Evolutionary conservation across 2,888 invertebrate genomes (phyloP).

Genomic region (Malthinus seriepunctatus): DNA sequence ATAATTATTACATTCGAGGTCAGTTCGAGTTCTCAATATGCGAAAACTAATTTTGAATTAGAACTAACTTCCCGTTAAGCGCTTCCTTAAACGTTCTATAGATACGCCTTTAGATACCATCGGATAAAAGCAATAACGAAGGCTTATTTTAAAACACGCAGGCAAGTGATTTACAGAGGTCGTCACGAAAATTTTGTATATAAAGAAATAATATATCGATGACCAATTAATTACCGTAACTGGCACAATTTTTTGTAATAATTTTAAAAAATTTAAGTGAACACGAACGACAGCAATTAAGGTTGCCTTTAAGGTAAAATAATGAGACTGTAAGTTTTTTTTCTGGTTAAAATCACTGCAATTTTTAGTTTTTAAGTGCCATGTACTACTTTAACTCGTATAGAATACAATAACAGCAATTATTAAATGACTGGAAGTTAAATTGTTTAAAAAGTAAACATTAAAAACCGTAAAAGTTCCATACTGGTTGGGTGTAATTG

Average conservation of each 20-base stretch:
- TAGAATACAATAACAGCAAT: too few relatives aligned
- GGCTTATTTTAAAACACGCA: slow-evolving; percentile 13
- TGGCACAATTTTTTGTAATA: neutral
- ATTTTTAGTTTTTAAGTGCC: too few relatives aligned
- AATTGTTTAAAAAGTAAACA: too few relatives aligned
- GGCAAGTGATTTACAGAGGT: slow-evolving; percentile 10
- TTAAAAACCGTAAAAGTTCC: too few relatives aligned
- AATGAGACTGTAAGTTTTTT: too few relatives aligned
- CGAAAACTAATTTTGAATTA: slow-evolving; percentile 4
- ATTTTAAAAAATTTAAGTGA: neutral
- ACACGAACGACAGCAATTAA: slow-evolving; percentile 3
- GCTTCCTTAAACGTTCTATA: slow-evolving; percentile 14
- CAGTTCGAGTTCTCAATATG: slow-evolving; percentile 6
- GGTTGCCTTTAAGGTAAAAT: neutral
- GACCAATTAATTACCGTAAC: neutral
- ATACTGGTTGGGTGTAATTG: too few relatives aligned
- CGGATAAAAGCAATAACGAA: slow-evolving; percentile 15
- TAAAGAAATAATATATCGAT: slow-evolving; percentile 8
- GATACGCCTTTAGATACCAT: slow-evolving; percentile 11
- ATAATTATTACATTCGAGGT: slow-evolving; percentile 8
- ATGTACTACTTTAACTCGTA: too few relatives aligned
- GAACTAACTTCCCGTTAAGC: slow-evolving; percentile 16
- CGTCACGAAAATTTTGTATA: slow-evolving; percentile 14
- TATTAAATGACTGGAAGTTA: too few relatives aligned
- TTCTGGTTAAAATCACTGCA: too few relatives aligned